Evolutionary conservation across 2,797 vertebrate species (phyloP).

Genomic region (Cheirogaleus major): DNA sequence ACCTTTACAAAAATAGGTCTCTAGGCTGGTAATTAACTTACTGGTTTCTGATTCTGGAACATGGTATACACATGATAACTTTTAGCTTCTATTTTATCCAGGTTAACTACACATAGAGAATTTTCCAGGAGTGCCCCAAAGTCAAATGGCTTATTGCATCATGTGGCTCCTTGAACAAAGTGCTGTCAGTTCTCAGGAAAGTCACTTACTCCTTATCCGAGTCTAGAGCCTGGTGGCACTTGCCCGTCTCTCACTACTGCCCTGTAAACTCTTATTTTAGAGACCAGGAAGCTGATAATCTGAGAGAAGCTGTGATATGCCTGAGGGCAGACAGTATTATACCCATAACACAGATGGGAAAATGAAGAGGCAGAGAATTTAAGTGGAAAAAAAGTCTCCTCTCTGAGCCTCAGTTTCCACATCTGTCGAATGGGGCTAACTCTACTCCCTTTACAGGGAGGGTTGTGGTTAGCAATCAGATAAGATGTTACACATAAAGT

Average conservation of each 20-base stretch:
- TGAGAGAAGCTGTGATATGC: not conserved
- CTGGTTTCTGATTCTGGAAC: not conserved
- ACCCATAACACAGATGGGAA: rapidly evolving
- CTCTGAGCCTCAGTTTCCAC: not conserved
- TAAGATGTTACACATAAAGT: not conserved
- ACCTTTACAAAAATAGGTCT: not conserved
- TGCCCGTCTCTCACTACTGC: not conserved
- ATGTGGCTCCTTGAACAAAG: not conserved
- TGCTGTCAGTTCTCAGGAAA: not conserved
- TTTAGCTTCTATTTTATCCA: not conserved
- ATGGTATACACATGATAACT: not conserved
- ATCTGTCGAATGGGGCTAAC: not conserved
- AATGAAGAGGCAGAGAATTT: not conserved
- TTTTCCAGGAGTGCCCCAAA: not conserved
- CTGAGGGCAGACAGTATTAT: not conserved
- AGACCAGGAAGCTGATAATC: not conserved
- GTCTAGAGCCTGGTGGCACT: not conserved
- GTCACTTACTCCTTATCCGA: not conserved
- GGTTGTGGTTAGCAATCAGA: not conserved
- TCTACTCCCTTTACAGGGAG: too few species aligned
- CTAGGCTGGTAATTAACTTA: not conserved
- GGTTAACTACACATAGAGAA: not conserved
- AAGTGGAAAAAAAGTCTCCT: too few species aligned
- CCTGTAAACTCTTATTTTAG: not conserved
- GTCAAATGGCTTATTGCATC: not conserved